Conservation (phyloP, 2,797 vertebrate genomes). For the Hapalemur alaotrensis region DNA sequence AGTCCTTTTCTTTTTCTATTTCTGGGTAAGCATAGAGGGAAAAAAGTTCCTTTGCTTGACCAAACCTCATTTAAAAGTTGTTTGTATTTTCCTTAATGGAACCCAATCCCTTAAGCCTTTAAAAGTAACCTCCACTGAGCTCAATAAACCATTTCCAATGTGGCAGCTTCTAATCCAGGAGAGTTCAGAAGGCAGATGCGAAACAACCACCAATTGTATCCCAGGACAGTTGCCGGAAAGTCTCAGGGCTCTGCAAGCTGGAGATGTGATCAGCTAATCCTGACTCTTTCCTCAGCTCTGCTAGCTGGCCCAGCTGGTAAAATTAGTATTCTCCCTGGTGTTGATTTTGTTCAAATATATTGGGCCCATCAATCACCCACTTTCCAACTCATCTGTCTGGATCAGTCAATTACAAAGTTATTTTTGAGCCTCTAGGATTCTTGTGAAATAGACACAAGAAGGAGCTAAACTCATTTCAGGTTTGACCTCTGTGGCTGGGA, state of each 20-base stretch:
- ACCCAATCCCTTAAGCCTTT: slow-evolving; percentile 64
- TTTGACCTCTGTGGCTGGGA: slow-evolving; percentile 77
- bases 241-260: slow-evolving; percentile 9
- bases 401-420: slow-evolving; percentile 86
- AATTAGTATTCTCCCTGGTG: slow-evolving; percentile 80
- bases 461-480: slow-evolving; percentile 81
- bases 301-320: slow-evolving; percentile 41
- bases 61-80: slow-evolving; percentile 68
- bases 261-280: slow-evolving; percentile 42
- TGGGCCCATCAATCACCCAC: slow-evolving; percentile 85
- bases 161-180: not conserved
- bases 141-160: slow-evolving; percentile 26
- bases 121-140: not conserved
- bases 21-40: slow-evolving; percentile 60
- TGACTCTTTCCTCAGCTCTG: slow-evolving; percentile 12
- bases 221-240: not conserved
- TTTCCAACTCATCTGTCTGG: slow-evolving; percentile 82
- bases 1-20: slow-evolving; percentile 28
- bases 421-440: slow-evolving; percentile 76
- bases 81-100: slow-evolving; percentile 57
- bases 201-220: slow-evolving; percentile 4
- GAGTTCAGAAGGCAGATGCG: slow-evolving; percentile 27
- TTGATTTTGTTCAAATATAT: slow-evolving; percentile 81
- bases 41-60: slow-evolving; percentile 30
- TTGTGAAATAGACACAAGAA: slow-evolving; percentile 76